Evolutionary conservation across 1,140 invertebrate species (phyloP).

Genomic region (Apis laboriosa): DNA sequence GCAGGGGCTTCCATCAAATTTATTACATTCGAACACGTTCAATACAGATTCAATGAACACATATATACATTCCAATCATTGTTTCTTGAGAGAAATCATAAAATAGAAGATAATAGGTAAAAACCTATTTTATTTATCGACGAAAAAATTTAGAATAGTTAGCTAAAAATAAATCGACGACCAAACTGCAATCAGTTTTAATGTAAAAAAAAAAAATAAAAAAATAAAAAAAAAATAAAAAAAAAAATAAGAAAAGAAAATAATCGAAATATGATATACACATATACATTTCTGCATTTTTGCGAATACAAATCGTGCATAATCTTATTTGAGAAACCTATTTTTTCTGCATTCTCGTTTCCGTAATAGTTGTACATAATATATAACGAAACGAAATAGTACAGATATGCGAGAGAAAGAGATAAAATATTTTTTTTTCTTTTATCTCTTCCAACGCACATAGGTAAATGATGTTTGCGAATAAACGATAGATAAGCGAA

Average conservation of each 20-base stretch:
- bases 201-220: neutral
- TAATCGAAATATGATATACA: too few relatives aligned
- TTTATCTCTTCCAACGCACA: conserved; percentile 32
- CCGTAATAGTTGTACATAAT: conserved; percentile 33
- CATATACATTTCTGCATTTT: conserved; percentile 9
- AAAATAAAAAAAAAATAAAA: neutral
- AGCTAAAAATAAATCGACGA: conserved; percentile 3
- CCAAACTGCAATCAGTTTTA: conserved; percentile 22
- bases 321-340: neutral
- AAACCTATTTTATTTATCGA: conserved; percentile 17
- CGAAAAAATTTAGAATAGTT: neutral
- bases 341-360: conserved; percentile 8
- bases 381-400: neutral
- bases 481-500: neutral
- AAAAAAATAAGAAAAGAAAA: neutral
- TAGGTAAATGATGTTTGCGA: neutral
- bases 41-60: neutral
- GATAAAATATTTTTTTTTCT: neutral
- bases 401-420: neutral
- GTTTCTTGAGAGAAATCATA: neutral
- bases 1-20: conserved; percentile 37
- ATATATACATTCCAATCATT: conserved; percentile 31
- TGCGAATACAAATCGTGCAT: neutral
- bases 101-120: neutral
- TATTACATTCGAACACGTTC: neutral